Base-by-base conservation (phyloP, 2,888 invertebrate species). In the Sarcophaga subvicina region DNA sequence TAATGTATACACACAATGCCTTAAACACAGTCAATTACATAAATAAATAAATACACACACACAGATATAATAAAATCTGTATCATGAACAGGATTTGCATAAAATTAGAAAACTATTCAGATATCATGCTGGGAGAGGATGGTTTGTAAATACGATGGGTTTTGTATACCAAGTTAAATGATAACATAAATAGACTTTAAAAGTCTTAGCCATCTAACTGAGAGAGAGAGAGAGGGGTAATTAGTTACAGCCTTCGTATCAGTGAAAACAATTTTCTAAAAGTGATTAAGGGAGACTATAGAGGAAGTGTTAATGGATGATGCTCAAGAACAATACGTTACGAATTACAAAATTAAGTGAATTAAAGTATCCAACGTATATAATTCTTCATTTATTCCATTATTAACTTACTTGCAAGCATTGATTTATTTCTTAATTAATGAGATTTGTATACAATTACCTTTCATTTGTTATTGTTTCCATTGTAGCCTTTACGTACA, bases 391-490 rank as follows among this genome's bases (percentile, higher is more conserved):
- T 59, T 45, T 69, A 12, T 11, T 22, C 25, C 27, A 20, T 47
- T 45, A 62, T 76, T 67, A 4, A 63, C 12, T 59, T 22, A 20
- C 64, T 79, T 45, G 25, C 64, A 70, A 70, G 76, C 66, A 66
- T 78, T 78, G 78, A 81, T 85, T 37, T 37, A 2, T 2, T 2
- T 2, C 64, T 73, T 75, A 64, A 70, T 85, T 81, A 85, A 78
- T 85, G 64, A 70, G 70, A 85, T 85, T 81, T 85, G 25, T 81
- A 78, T 78, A 27, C n/a, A 59, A 59, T 59, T 17, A 17, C n/a
- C 59, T 17, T 12, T 17, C 59, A 59, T n/a, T 59, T 69, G 63
- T 37, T 64, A 37, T 64, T 71, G 12, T 59, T 17, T 20, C 25
- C 54, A 49, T 49, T 45, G n/a, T 8, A 17, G 20, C 22, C 54